phyloP scores from a whole-genome alignment of 2,113 vertebrate species.

The Bufo gargarizans region DNA sequence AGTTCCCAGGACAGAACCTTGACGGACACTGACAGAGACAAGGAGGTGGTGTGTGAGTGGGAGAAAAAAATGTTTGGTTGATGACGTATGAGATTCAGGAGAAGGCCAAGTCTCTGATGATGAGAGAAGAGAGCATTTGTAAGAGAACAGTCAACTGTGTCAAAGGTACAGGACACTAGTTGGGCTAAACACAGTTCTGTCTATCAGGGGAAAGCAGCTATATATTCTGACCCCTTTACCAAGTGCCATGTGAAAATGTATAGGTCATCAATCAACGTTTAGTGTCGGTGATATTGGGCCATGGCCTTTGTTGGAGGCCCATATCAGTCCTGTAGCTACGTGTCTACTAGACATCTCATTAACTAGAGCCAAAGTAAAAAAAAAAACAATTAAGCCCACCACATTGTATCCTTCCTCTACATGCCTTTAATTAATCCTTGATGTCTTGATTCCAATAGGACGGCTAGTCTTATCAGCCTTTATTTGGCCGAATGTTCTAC shows the following conservation, averaged over 20 bases:
- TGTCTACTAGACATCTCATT: background rate
- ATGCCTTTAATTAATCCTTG: constrained; percentile 17
- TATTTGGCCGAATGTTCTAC: constrained; percentile 3
- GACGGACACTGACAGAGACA: too few species aligned
- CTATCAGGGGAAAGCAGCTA: background rate
- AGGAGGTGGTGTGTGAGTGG: too few species aligned
- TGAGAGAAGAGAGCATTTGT: too few species aligned
- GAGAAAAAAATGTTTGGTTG: too few species aligned
- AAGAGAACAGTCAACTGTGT: too few species aligned
- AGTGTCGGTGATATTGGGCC: background rate
- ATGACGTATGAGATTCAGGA: too few species aligned
- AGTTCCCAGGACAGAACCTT: too few species aligned
- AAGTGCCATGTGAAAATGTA: background rate
- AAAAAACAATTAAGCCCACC: background rate
- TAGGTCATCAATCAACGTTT: background rate
- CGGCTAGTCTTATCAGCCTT: constrained; percentile 14
- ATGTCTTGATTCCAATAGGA: background rate
- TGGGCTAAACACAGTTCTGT: background rate
- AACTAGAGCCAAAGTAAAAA: background rate
- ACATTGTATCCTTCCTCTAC: background rate
- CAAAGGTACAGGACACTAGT: too few species aligned
- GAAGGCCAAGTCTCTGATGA: too few species aligned
- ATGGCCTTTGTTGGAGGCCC: background rate
- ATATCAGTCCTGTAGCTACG: background rate
- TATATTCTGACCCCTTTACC: background rate